Base-by-base conservation (phyloP, 2,888 invertebrate species). In the Hirtodrosophila cameraria region DNA sequence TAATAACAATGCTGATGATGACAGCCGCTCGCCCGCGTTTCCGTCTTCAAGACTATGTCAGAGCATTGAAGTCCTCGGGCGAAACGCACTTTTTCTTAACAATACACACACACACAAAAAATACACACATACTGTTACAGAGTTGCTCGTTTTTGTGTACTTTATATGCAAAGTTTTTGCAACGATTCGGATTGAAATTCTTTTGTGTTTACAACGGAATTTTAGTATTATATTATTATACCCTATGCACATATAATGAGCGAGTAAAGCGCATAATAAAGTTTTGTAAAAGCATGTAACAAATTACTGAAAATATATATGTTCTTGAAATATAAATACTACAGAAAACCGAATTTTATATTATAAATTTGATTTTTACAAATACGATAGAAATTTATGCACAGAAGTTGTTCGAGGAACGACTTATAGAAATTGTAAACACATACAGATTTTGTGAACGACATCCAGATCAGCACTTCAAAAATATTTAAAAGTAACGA, bases 111-210 rank as follows among this genome's bases (percentile, higher is more conserved):
- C 15, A 50, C 33, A 48, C 15, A 55, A n/a, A 33, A 42, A 11
- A 30, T n/a, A 33, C 18, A 42, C 41, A 30, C 42, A 15, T 11
- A 55, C 31, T 31, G 7, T 35, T 6, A 58, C 9, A 46, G 41
- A 59, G 43, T 46, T 48, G 48, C 54, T 48, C 42, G 36, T 18
- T 54, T 62, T 36, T 27, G 48, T 59, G 48, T 39, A 50, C 48
- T 52, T 49, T 63, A n/a, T 48, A 55, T 45, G 49, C 35, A 68
- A 69, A 82, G 53, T 85, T 78, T 69, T 45, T 60, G 62, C 75
- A 78, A 58, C 62, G 70, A 66, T 84, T 84, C 67, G 84, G 73
- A 70, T 81, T 78, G 80, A 81, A 81, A 80, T 73, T 81, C 84
- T 78, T 80, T 80, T 81, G 78, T 81, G 53, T 50, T 80, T 84